Conservation (phyloP, 2,888 invertebrate genomes). For the Graphium colonna region DNA sequence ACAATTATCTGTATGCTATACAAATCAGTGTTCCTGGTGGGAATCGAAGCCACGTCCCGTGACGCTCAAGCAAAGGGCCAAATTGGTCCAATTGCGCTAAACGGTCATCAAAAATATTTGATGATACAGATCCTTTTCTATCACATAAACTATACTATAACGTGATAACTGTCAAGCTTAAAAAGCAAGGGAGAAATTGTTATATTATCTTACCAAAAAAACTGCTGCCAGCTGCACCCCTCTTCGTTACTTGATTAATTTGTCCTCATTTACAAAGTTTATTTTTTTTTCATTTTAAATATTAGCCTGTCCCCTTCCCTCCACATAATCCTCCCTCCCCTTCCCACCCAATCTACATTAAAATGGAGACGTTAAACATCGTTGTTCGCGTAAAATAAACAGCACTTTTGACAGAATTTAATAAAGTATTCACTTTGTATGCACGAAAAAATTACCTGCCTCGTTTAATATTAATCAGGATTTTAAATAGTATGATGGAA, state of each 20-base stretch:
- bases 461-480: background rate
- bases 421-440: background rate
- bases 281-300: conserved; percentile 18
- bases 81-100: too few species aligned
- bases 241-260: conserved; percentile 13
- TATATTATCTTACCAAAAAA: too few species aligned
- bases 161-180: too few species aligned
- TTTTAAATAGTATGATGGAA: background rate
- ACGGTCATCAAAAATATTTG: too few species aligned
- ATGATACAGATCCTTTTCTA: too few species aligned
- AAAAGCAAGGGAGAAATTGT: too few species aligned
- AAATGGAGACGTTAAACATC: conserved; percentile 1
- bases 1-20: too few species aligned
- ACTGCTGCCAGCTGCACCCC: too few species aligned
- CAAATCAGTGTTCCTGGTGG: too few species aligned
- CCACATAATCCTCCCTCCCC: background rate
- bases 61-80: too few species aligned
- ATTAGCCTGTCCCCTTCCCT: conserved; percentile 2
- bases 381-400: background rate
- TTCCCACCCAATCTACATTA: background rate
- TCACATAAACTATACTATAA: too few species aligned
- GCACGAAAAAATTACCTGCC: background rate
- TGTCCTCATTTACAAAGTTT: conserved; percentile 7
- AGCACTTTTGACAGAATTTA: background rate
- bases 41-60: too few species aligned